Evolutionary conservation across 2,888 invertebrate species (phyloP), one percentile per base, ranked within the genome.

Genomic region (Morpho achilles): DNA sequence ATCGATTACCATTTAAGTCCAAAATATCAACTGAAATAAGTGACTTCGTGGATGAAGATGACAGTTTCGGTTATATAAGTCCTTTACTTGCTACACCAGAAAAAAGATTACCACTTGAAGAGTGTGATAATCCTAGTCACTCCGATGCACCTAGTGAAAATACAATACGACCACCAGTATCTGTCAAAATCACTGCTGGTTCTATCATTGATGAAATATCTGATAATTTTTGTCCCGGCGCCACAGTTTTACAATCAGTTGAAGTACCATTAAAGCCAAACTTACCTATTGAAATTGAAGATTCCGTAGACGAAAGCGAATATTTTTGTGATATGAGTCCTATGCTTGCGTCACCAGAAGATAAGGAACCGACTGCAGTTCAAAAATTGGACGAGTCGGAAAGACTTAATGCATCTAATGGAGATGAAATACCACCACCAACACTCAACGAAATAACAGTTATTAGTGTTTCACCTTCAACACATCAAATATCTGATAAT

Each of bases 1-100:
- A 48, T 52, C 32, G 10, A 23, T 32, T 32, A 5, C 32, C 32
- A 32, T 6, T 52, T 9, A 23, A 32, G 9, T 7, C 22, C 9
- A 32, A 32, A 3, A 23, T 10, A 32, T 32, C 32, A 0, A 7
- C 10, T 39, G 8, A 39, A 43, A 22, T 4, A 0, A 52, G n/a
- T 44, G 52, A 8, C 8, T 52, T 9, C 1, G 8, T 10, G 8
- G 52, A 44, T 45, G 44, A 52, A 39, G 52, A 52, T 52, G 52
- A 39, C 44, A 52, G 44, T 32, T 52, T 52, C 39, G 8, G 43
- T 40, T 45, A 48, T 16, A 56, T 61, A 42, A 58, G 60, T 50
- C 62, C 62, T 16, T 42, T 52, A 8, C 55, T 62, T 49, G 60
- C 62, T 47, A 53, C 62, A 23, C 58, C 60, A 5, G 57, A 60